These are phyloP conservation scores for Ahaetulla prasina DNA, from an alignment of 2,113 vertebrate species.

Conservation along the genomic window DNA sequence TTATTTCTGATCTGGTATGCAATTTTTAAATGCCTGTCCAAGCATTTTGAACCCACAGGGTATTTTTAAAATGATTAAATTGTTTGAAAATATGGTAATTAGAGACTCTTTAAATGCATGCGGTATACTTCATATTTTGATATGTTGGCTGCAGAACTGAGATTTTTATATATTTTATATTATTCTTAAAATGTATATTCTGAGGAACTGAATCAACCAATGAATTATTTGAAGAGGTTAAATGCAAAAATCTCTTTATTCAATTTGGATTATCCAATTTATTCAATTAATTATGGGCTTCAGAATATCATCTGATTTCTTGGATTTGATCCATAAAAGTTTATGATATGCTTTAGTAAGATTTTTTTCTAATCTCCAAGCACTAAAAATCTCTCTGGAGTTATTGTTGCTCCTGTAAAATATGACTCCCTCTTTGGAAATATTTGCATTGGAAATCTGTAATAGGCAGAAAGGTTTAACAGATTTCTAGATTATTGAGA, in stretches of 20 bases:
- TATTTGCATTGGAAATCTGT: background rate
- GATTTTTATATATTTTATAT: background rate
- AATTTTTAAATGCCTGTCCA: background rate
- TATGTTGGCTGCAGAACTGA: background rate
- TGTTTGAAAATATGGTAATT: background rate
- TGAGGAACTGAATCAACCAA: background rate
- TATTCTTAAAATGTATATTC: background rate
- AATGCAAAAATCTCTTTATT: background rate
- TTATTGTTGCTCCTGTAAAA: background rate
- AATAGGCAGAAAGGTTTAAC: background rate
- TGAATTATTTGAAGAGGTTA: too few relatives aligned
- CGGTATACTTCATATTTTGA: background rate
- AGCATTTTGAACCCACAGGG: conserved; percentile 9
- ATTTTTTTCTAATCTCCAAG: background rate
- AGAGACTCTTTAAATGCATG: background rate
- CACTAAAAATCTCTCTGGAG: background rate
- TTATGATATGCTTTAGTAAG: background rate
- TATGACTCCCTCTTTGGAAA: background rate
- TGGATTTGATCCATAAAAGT: background rate
- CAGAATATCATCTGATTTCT: background rate
- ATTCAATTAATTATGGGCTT: background rate
- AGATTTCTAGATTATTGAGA: background rate
- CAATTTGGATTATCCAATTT: background rate
- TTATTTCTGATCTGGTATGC: background rate
- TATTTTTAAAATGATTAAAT: background rate